Evolutionary conservation across 2,797 vertebrate genomes (phyloP), one percentile per base, ranked within the genome.

Genomic region (Lindbergichthys nudifrons): DNA sequence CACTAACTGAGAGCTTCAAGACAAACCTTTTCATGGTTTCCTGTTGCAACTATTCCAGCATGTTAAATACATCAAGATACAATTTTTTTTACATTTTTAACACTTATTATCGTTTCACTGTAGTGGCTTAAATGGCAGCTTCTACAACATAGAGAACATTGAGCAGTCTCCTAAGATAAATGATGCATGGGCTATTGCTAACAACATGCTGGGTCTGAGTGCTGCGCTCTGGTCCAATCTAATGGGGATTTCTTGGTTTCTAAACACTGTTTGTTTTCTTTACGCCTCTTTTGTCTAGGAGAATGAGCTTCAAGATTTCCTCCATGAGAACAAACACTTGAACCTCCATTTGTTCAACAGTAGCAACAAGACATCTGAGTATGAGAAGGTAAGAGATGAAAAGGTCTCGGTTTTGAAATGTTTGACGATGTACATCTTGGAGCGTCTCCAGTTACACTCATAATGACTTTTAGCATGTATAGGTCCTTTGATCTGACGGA

Each of bases 231-330:
- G 59, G 62, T 73, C 67, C 73, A 79, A 84, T 82, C 80, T 36
- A 36, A 73, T 48, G 39, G 46, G 15, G 63, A 76, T 65, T 79
- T 80, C 63, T 66, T n/a, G 5, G 50, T 51, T 50, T 85, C 72
- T 90, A 56, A 91, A 77, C 54, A 26, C 23, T 46, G 43, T 75
- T 21, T 46, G 41, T 75, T 86, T 82, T 71, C 59, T 82, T 45
- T 77, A 60, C 82, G 48, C 42, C 54, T 83, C 32, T 80, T 77
- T 80, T 57, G 77, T 76, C 18, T 67, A 98, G 97, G 96, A 95
- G 91, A 90, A 96, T 95, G 96, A 96, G 88, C 93, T 95, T 89
- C 95, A 96, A 87, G 94, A 96, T 93, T 96, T 94, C 64, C 87
- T 92, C 74, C 94, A 92, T 77, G 94, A 94, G 82, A 93, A 94